A percentile compares a stretch with the other conserved stretches of the same genome.
These are phyloP conservation scores for Clistopyga incitator DNA, from an alignment of 2,888 invertebrate species.

Conservation along the genomic window DNA sequence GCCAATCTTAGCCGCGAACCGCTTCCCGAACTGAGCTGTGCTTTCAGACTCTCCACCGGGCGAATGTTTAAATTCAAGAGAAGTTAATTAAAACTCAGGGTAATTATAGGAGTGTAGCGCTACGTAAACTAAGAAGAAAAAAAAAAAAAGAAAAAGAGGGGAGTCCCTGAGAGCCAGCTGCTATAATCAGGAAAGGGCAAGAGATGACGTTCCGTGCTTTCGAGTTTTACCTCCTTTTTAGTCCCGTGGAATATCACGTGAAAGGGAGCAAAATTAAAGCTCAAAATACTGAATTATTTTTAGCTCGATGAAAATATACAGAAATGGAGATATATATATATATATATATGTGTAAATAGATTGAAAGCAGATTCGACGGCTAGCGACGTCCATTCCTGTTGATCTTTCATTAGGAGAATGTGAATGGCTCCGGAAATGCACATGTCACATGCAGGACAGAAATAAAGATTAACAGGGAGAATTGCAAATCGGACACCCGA, in stretches of 20 bases:
- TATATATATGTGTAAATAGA: too few relatives aligned
- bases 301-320: conserved; percentile 17
- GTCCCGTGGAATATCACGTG: conserved; percentile 22
- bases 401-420: conserved; percentile 53
- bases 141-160: too few relatives aligned
- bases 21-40: conserved; percentile 17
- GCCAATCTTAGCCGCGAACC: conserved; percentile 56
- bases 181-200: conserved; percentile 17
- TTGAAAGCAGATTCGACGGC: conserved; percentile 43
- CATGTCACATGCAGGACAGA: conserved; percentile 47
- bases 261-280: conserved; percentile 40
- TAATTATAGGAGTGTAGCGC: conserved; percentile 75
- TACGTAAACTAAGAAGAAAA: conserved; percentile 73
- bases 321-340: conserved; percentile 21
- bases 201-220: conserved; percentile 1
- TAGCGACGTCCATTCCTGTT: conserved; percentile 40
- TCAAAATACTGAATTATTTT: conserved; percentile 33
- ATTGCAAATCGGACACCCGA: conserved; percentile 53
- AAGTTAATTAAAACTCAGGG: conserved; percentile 80
- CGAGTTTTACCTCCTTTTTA: conserved; percentile 10
- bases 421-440: conserved; percentile 10
- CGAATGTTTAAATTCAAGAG: conserved; percentile 79
- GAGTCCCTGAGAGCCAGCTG: conserved; percentile 33
- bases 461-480: conserved; percentile 51
- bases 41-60: conserved; percentile 62